Evolutionary conservation across 2,797 vertebrate species (phyloP), one percentile per base, ranked within the genome.

Genomic region (Nannoperca australis): DNA sequence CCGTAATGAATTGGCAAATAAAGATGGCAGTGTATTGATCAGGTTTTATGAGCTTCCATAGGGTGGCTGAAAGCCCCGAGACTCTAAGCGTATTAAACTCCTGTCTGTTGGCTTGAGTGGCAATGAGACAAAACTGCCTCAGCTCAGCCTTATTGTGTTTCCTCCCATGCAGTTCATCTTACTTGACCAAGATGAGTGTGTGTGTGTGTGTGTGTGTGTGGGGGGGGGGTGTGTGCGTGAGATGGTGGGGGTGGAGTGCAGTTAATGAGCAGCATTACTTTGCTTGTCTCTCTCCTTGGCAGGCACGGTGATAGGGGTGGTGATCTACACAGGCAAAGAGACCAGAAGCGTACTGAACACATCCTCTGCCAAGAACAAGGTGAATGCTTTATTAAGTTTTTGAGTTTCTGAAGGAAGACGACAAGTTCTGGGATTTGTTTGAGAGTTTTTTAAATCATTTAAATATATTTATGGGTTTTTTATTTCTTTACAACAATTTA

Each of bases 281-380:
- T 82, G 74, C 89, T 93, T 87, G 83, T 90, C 81, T 91, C 78
- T 91, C 44, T 88, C 60, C 79, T 88, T 90, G 95, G 84, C 95
- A 99, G 98, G 98, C 90, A 98, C 97, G 30, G 97, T 99, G 91
- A 98, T 99, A 86, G 98, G 98, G 85, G 97, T 99, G 91, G 98
- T 99, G 92, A 97, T 99, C 94, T 99, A 99, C 91, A 99, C 98
- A 2, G 98, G 98, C 85, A 99, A 98, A 88, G 98, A 99, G 94
- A 99, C 97, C 84, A 95, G 98, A 78, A 99, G 97, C 55, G 97
- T 99, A 50, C 95, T 99, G 94, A 99, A 99, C 93, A 99, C 98
- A 0, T 99, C 98, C 74, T 96, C 95, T 87, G 96, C 98, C 80
- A 97, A 99, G 93, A 99, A 99, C 90, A 99, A 99, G 97, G 98